Conservation (phyloP, 1,140 invertebrate species). For the Drosophila melanogaster region DNA sequence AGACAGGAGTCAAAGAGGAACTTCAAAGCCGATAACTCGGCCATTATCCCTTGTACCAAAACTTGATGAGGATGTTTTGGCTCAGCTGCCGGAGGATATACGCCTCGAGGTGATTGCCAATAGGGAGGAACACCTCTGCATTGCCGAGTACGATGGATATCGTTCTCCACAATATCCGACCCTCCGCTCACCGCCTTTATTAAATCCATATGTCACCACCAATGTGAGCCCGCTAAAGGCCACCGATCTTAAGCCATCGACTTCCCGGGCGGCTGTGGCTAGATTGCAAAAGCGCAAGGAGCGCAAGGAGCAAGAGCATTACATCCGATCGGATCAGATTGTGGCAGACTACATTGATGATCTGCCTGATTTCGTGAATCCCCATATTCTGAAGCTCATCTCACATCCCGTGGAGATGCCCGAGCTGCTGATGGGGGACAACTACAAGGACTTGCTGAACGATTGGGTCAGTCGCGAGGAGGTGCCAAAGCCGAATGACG, state of each 20-base stretch:
- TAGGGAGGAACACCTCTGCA: slow-evolving; percentile 36
- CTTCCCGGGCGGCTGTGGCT: slow-evolving; percentile 46
- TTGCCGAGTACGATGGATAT: not conserved
- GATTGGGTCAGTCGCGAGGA: slow-evolving; percentile 51
- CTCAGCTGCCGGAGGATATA: slow-evolving; percentile 87
- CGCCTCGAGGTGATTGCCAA: slow-evolving; percentile 86
- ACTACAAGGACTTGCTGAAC: slow-evolving; percentile 39
- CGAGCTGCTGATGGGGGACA: not conserved
- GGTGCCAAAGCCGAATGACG: slow-evolving; percentile 41
- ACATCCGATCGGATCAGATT: slow-evolving; percentile 40
- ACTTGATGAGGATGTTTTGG: slow-evolving; percentile 86
- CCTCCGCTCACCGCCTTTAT: not conserved
- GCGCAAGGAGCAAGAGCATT: not conserved
- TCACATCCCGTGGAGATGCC: not conserved
- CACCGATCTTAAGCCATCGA: slow-evolving; percentile 67
- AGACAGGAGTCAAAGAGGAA: not conserved
- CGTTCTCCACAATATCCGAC: not conserved
- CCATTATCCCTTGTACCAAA: not conserved
- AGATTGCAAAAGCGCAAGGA: slow-evolving; percentile 4
- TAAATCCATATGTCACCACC: no score
- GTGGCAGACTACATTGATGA: slow-evolving; percentile 42
- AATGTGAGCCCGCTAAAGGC: slow-evolving; percentile 30
- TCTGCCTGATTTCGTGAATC: slow-evolving; percentile 28
- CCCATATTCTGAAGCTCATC: slow-evolving; percentile 35
- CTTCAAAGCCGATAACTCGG: not conserved